phyloP scores from a whole-genome alignment of 2,797 vertebrate species.

The Scleropages formosus region DNA sequence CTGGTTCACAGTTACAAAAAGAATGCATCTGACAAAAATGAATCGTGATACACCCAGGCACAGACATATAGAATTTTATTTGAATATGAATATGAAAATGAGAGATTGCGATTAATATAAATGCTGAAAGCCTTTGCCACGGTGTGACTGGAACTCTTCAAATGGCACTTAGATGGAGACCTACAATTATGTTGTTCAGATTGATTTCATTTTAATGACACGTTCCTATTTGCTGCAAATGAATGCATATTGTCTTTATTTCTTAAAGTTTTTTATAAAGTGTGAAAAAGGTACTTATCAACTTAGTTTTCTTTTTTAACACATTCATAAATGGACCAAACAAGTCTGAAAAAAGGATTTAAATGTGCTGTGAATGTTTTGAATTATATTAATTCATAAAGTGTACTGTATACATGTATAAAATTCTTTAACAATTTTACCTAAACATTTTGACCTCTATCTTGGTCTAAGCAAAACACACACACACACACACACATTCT shows the following conservation, averaged over 20 bases:
- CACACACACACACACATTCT: no score
- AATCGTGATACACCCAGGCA: not conserved
- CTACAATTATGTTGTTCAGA: not conserved
- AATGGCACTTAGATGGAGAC: not conserved
- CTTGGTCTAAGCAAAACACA: not conserved
- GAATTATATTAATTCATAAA: not conserved
- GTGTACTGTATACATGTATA: not conserved
- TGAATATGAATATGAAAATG: constrained; percentile 49
- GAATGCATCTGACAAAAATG: constrained; percentile 36
- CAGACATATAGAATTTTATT: constrained; percentile 38
- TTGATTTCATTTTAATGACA: not conserved
- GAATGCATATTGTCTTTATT: not conserved
- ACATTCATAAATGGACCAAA: no score
- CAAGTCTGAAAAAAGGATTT: no score
- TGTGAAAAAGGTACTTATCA: not conserved
- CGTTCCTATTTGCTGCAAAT: not conserved
- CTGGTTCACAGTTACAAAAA: constrained; percentile 37
- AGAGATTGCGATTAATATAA: constrained; percentile 8
- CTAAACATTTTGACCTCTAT: constrained; percentile 1
- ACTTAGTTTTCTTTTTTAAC: no score
- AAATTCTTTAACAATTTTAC: not conserved
- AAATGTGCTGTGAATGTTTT: no score
- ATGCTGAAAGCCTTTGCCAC: no score
- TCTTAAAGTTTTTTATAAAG: not conserved
- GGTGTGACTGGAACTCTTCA: not conserved